Base-by-base conservation (phyloP, 2,113 vertebrate species). In the Tyrannus savana region DNA sequence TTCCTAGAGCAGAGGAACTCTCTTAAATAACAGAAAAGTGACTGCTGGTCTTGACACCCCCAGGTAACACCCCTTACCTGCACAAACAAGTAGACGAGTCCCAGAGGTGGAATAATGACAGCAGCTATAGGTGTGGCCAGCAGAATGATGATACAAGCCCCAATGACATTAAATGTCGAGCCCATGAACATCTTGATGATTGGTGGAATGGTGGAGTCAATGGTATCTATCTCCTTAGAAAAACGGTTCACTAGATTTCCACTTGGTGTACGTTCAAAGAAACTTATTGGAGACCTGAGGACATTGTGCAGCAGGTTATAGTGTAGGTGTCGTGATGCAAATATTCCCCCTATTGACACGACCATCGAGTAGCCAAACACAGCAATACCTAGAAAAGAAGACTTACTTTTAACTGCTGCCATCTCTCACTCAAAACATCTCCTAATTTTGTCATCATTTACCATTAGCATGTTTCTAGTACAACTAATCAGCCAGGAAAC, bases 171-270 rank as follows among this genome's bases (percentile, higher is more conserved):
- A 86, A 99, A 99, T 21, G 99, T 93, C 2, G 99, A 99, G 90
- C 99, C 99, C 98, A 99, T 98, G 97, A 99, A 99, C 99, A 99
- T 99, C 98, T 99, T 99, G 80, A 99, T 98, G 81, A 99, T 98
- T 92, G 98, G 98, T 2, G 99, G 99, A 55, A 99, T 99, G 88
- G 98, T 73, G 0, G 99, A 98, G 97, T 99, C 99, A 30, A 99
- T 99, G 52, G 98, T 99, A 97, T 99, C 99, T 3, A 99, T 98
- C 96, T 99, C 99, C 96, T 99, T 99, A 84, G 99, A 98, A 89
- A 99, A 99, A 66, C 99, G 99, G 95, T 99, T 99, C 64, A 99
- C 99, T 71, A 99, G 97, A 97, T 99, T 99, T 30, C 99, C 99
- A 2, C 99, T 99, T 44, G 99, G 99, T 0, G 99, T 99, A 17